Evolutionary conservation across 2,113 vertebrate species (phyloP).

Genomic region (Felis catus): DNA sequence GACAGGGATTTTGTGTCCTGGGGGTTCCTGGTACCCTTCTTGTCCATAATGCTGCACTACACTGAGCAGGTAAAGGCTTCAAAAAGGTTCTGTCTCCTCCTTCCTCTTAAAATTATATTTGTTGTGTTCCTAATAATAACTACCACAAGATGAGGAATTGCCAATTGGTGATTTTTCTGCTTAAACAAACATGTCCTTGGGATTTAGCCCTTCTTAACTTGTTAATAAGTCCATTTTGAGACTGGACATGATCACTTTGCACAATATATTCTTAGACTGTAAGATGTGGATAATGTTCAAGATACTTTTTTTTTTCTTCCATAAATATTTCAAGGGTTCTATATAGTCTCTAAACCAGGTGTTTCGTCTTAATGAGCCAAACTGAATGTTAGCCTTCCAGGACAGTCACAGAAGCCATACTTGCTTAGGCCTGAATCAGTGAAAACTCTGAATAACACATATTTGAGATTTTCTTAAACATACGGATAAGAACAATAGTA

Average conservation of each 20-base stretch:
- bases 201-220: background rate
- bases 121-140: background rate
- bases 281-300: background rate
- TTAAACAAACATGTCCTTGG: background rate
- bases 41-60: background rate
- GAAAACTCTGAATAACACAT: slow-evolving; percentile 28
- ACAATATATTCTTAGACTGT: background rate
- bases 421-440: background rate
- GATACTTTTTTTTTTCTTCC: background rate
- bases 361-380: background rate
- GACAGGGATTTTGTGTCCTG: rapidly evolving
- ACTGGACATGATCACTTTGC: background rate
- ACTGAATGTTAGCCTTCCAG: background rate
- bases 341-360: background rate
- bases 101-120: background rate
- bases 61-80: background rate
- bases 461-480: slow-evolving; percentile 46
- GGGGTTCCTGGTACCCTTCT: background rate
- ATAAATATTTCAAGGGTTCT: background rate
- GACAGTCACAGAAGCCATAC: background rate
- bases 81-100: background rate
- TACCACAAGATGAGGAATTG: background rate
- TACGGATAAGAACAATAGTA: slow-evolving; percentile 24
- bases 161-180: background rate
- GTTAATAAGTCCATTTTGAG: background rate